phyloP scores from a whole-genome alignment of 2,113 vertebrate species.

The Montifringilla adamsi region DNA sequence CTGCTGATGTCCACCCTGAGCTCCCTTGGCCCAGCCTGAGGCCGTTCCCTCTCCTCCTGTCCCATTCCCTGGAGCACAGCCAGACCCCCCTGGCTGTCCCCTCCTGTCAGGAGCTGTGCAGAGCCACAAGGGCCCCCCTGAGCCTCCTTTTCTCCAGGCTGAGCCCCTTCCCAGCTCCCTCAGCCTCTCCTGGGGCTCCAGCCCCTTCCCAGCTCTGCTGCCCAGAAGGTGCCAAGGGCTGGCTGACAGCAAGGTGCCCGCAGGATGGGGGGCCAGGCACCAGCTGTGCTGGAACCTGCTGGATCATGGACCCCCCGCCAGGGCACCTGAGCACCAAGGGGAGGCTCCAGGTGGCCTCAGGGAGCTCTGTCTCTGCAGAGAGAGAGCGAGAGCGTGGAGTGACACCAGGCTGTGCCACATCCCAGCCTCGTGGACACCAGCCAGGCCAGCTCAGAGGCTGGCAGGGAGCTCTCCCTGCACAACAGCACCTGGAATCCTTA shows the following conservation, averaged over 20 bases:
- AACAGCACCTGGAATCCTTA: not conserved
- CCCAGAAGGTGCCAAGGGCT: not conserved
- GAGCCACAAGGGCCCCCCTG: no score
- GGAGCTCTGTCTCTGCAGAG: not conserved
- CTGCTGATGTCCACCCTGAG: not conserved
- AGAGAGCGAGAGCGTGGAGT: not conserved
- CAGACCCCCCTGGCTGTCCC: no score
- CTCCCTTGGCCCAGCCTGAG: no score
- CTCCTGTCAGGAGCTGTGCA: no score
- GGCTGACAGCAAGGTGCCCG: accelerated
- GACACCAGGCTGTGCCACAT: not conserved
- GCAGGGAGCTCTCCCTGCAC: not conserved
- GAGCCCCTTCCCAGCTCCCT: no score
- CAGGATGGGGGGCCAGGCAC: not conserved
- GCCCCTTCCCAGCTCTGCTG: not conserved
- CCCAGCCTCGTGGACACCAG: not conserved
- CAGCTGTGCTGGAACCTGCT: not conserved
- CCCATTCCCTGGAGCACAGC: no score
- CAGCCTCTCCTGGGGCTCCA: no score
- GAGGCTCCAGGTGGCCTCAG: not conserved
- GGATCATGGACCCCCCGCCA: not conserved
- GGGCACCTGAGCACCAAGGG: no score
- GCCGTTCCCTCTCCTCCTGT: no score
- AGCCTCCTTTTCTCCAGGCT: no score
- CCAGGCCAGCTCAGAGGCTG: not conserved